Conservation (phyloP, 2,113 vertebrate species). For the Thryonomys swinderianus region DNA sequence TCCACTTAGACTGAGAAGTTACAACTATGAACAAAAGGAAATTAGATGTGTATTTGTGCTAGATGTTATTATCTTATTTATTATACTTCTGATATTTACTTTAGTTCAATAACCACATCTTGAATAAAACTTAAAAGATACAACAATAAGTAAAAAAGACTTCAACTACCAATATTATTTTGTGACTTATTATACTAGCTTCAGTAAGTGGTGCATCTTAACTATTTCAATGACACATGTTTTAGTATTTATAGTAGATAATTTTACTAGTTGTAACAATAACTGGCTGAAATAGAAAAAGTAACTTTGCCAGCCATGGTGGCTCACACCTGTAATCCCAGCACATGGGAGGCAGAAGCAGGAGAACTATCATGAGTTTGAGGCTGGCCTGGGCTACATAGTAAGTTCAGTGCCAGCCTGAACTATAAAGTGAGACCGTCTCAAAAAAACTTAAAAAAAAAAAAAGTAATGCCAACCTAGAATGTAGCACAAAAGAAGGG, state of each 20-base stretch:
- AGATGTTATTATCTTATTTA: not conserved
- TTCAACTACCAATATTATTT: conserved; percentile 5
- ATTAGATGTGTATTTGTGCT: not conserved
- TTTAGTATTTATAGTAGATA: not conserved
- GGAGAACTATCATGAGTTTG: too few species aligned
- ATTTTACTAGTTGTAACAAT: not conserved
- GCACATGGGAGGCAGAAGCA: too few species aligned
- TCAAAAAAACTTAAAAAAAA: too few species aligned
- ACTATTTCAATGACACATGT: not conserved
- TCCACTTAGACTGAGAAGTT: not conserved
- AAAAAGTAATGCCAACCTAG: not conserved
- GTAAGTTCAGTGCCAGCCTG: too few species aligned
- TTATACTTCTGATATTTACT: not conserved
- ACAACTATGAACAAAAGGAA: conserved; percentile 11
- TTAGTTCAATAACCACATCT: not conserved
- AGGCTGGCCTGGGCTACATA: too few species aligned
- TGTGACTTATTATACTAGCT: not conserved
- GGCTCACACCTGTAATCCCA: too few species aligned
- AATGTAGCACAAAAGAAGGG: accelerated
- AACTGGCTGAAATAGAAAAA: not conserved
- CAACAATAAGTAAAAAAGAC: not conserved
- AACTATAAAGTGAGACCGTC: too few species aligned
- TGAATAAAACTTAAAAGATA: conserved; percentile 28
- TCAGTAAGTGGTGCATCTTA: not conserved
- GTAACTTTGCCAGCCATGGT: too few species aligned